Percentiles rank a stretch among this genome's conserved stretches.
These are phyloP conservation scores for Clanis bilineata DNA, from an alignment of 2,888 invertebrate genomes.

Conservation along the genomic window DNA sequence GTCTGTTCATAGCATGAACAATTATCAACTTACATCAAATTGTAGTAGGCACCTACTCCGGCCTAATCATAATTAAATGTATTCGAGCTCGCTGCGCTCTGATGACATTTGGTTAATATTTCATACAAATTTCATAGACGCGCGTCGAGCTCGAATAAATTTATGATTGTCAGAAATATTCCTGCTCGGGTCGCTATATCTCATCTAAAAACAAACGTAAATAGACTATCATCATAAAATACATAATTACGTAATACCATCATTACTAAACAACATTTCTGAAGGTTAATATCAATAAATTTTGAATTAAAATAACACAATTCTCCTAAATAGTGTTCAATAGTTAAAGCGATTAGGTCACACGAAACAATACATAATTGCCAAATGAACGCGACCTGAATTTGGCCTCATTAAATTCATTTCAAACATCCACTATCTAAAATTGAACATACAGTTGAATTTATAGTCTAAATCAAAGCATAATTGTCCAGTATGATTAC, in stretches of 20 bases:
- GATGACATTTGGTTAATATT: too few species aligned
- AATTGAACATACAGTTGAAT: background rate
- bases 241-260: background rate
- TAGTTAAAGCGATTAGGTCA: background rate
- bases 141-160: too few species aligned
- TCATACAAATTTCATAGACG: too few species aligned
- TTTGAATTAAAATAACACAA: background rate
- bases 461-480: background rate
- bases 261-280: background rate
- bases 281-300: background rate
- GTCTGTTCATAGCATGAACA: too few species aligned
- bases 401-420: background rate
- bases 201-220: too few species aligned
- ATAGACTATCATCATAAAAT: background rate
- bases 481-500: background rate
- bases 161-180: too few species aligned
- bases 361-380: background rate
- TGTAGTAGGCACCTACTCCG: too few species aligned
- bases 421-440: slow-evolving; percentile 1
- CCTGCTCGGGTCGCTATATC: too few species aligned
- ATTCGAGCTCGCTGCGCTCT: too few species aligned
- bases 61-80: too few species aligned
- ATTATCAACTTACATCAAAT: too few species aligned
- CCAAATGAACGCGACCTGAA: background rate
- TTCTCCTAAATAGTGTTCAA: background rate